Percentiles rank a stretch among this genome's conserved stretches.
These are phyloP conservation scores for Sussaba pulchella DNA, from an alignment of 2,888 invertebrate genomes.

Conservation along the genomic window DNA sequence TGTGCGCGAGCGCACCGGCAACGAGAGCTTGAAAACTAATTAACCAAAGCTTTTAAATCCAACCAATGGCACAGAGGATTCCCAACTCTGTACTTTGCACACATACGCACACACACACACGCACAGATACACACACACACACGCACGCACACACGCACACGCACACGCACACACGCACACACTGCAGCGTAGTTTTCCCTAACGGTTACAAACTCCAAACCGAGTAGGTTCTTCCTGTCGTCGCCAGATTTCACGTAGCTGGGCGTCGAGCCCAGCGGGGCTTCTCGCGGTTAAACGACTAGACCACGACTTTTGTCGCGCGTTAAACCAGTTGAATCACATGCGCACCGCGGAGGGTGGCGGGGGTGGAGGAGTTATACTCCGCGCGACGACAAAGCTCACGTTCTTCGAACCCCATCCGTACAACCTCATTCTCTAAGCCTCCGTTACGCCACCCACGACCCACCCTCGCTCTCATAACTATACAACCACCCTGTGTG, in stretches of 20 bases:
- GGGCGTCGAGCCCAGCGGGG: constrained; percentile 9
- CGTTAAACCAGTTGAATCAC: constrained; percentile 35
- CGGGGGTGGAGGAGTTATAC: too few relatives aligned
- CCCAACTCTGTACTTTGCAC: constrained; percentile 10
- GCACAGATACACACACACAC: too few relatives aligned
- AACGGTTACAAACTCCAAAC: constrained; percentile 3
- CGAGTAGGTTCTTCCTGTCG: constrained; percentile 13
- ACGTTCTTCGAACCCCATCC: background rate
- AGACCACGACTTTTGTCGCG: constrained; percentile 38
- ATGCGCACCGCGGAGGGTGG: too few relatives aligned
- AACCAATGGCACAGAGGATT: background rate
- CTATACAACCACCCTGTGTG: background rate
- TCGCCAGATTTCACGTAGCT: constrained; percentile 18
- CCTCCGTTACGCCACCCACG: background rate
- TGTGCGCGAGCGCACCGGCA: background rate
- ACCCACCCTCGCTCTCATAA: background rate
- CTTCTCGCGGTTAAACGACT: constrained; percentile 19
- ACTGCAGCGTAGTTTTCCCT: background rate
- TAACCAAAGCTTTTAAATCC: constrained; percentile 68
- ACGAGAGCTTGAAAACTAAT: constrained; percentile 49
- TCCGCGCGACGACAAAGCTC: constrained; percentile 19
- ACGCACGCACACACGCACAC: too few relatives aligned
- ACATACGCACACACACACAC: background rate
- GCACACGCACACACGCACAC: too few relatives aligned
- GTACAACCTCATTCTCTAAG: constrained; percentile 3